phyloP scores from a whole-genome alignment of 2,113 vertebrate species.

The Origma solitaria region DNA sequence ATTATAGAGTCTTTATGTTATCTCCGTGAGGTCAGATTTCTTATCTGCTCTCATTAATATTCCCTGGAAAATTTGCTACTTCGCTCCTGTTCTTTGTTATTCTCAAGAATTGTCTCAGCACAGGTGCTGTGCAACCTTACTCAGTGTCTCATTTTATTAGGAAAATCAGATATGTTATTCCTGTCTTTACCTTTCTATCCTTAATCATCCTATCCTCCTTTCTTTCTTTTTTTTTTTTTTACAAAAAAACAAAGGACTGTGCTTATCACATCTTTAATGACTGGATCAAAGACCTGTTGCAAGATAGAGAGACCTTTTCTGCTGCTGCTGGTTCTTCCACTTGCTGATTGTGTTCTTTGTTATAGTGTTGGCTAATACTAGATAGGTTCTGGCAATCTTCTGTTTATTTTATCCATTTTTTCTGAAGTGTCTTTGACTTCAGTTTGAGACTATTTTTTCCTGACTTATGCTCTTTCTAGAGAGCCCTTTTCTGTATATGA shows the following conservation, averaged over 20 bases:
- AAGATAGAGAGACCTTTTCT: neutral
- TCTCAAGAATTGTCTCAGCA: neutral
- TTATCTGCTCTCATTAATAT: neutral
- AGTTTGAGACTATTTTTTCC: neutral
- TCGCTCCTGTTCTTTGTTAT: neutral
- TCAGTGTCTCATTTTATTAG: neutral
- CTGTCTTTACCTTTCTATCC: neutral
- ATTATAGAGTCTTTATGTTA: neutral
- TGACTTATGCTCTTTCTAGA: fast-evolving
- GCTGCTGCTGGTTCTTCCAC: neutral
- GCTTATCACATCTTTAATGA: neutral
- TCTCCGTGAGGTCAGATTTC: neutral
- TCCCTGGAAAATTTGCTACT: neutral
- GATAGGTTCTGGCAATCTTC: neutral
- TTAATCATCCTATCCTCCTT: neutral
- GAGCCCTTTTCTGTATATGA: neutral
- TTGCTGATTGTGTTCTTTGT: neutral
- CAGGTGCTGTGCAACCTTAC: neutral
- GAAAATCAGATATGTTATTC: neutral
- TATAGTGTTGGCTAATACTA: neutral
- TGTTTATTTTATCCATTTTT: neutral
- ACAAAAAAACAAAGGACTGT: neutral
- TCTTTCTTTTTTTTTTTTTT: no score
- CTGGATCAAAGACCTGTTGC: neutral
- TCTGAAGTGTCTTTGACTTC: neutral